A percentile compares a stretch with the other conserved stretches of the same genome.
phyloP scores from a whole-genome alignment of 2,113 vertebrate species.

The Hippolais icterina region DNA sequence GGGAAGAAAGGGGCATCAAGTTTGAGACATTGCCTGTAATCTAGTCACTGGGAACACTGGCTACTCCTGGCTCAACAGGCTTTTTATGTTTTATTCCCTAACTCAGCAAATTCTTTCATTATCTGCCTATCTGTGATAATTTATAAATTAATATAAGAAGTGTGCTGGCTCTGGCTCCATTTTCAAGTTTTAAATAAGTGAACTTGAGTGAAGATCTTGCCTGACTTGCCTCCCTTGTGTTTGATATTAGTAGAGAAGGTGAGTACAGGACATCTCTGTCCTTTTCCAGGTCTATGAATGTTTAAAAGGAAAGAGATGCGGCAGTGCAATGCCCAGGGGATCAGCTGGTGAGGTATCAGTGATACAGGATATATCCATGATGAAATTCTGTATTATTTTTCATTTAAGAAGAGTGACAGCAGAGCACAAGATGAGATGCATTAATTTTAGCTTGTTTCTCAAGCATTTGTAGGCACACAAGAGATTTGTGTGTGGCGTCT shows the following conservation, averaged over 20 bases:
- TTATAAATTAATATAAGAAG: background rate
- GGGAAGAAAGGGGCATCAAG: background rate
- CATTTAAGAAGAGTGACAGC: background rate
- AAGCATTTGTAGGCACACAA: background rate
- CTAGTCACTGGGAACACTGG: background rate
- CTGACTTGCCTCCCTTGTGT: background rate
- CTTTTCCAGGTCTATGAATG: background rate
- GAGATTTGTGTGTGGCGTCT: background rate
- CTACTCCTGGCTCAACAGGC: accelerated
- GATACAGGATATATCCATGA: too few species aligned
- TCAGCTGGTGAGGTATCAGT: background rate
- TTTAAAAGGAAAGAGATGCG: background rate
- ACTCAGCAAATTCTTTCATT: background rate
- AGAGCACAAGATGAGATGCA: background rate
- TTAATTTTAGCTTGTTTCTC: background rate
- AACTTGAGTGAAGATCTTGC: background rate
- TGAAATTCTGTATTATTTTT: background rate
- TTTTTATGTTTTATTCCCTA: background rate
- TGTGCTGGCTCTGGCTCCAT: background rate
- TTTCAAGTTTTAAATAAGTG: background rate
- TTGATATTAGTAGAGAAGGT: background rate
- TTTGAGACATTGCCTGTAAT: background rate
- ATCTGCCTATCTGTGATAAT: too few species aligned
- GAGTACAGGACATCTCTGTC: background rate
- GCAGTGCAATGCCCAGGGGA: background rate